Percentiles rank a stretch among this genome's conserved stretches.
Evolutionary conservation across 2,113 vertebrate species (phyloP).

Genomic region (Synodontis membranacea): DNA sequence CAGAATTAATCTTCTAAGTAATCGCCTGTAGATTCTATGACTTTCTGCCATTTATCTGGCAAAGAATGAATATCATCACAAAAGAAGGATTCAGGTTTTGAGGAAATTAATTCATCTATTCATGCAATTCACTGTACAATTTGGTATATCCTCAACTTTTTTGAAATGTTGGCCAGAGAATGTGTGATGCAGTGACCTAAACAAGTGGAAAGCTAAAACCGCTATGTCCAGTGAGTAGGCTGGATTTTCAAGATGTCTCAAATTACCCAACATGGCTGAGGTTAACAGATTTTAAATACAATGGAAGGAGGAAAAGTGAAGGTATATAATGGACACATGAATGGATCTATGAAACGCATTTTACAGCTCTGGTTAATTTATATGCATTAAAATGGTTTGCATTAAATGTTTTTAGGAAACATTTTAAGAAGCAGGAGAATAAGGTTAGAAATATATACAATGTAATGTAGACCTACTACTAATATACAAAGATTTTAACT

Average conservation of each 20-base stretch:
- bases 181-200: no score
- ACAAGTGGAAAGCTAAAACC: no score
- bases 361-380: background rate
- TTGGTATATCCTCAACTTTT: no score
- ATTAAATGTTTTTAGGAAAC: background rate
- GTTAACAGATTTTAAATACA: background rate
- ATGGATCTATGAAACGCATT: background rate
- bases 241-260: background rate
- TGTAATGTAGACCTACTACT: background rate
- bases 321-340: background rate
- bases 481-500: background rate
- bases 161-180: no score
- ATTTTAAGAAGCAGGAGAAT: background rate
- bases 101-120: no score
- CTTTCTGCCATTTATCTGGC: no score
- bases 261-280: background rate
- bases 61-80: no score
- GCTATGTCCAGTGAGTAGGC: no score
- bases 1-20: no score
- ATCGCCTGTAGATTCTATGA: no score
- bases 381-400: background rate
- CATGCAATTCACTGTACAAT: no score
- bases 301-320: background rate
- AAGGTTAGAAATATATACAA: background rate
- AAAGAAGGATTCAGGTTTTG: no score